Base-by-base conservation (phyloP, 1,140 invertebrate species). In the Eupristina koningsbergeri region DNA sequence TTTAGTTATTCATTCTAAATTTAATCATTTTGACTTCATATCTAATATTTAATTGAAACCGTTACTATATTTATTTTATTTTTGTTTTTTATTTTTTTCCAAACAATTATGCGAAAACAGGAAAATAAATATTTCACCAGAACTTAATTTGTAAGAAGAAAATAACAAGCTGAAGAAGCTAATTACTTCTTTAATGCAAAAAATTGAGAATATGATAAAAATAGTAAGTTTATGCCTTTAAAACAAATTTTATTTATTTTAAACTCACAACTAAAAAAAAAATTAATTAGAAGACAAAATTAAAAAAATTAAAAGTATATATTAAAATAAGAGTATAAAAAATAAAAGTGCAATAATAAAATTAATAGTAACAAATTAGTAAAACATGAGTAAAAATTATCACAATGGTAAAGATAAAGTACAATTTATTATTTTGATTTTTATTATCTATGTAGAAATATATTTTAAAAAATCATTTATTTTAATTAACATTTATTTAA, bases 121-220 rank as follows among this genome's bases (percentile, higher is more conserved):
- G 0, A 95, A 95, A 87, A 94, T 95, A 29, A 93, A 34, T 83
- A 87, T 84, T 86, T 76, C 86, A 39, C 79, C 82, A 26, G 81
- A 90, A 94, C 94, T 96, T 39, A 96, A 98, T 88, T 94, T 96
- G 83, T 95, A 95, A 87, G 94, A 94, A 3, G 96, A 97, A 85
- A 93, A 97, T 15, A 95, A 95, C 34, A 93, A 95, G 78, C 89
- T 96, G n/a, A 95, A 94, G 71, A 95, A 95, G 79, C 95, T 97
- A 88, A 94, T 95, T 85, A 94, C 95, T 77, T 94, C 95, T 71
- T 92, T 96, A 74, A 93, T 94, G 78, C 94, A 96, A 87, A 95
- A 97, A 89, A 92, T 96, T 79, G 94, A 95, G 76, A 94, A 94
- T 85, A 89, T 96, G 84, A 94, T 94, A 81, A 95, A 93, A 91